These are phyloP conservation scores for Zygaena filipendulae DNA, from an alignment of 2,888 invertebrate genomes.

Conservation along the genomic window DNA sequence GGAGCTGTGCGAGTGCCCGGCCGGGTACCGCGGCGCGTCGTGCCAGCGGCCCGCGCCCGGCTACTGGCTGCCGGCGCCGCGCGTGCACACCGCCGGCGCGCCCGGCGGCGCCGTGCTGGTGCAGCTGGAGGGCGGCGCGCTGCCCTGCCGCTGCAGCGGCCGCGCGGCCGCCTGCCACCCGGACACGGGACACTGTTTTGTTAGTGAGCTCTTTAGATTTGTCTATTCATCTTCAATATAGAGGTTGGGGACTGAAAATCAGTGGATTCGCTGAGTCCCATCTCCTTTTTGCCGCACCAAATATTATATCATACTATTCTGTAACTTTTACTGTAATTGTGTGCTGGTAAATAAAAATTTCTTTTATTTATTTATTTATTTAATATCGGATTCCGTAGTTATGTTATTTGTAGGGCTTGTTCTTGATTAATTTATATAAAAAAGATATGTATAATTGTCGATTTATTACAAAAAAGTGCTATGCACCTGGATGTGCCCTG, in stretches of 20 bases:
- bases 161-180: conserved; percentile 82
- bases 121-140: conserved; percentile 81
- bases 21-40: conserved; percentile 84
- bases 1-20: conserved; percentile 87
- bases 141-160: conserved; percentile 84
- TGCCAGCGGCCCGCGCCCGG: conserved; percentile 91
- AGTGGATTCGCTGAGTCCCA: too few species aligned
- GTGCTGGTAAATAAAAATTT: too few species aligned
- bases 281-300: too few species aligned
- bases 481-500: too few species aligned
- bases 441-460: too few species aligned
- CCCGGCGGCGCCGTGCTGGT: conserved; percentile 78
- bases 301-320: too few species aligned
- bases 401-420: too few species aligned
- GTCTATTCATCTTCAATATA: too few species aligned
- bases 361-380: neutral
- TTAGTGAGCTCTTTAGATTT: conserved; percentile 63
- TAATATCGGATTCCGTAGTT: neutral
- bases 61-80: conserved; percentile 75
- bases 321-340: too few species aligned
- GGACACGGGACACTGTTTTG: conserved; percentile 87
- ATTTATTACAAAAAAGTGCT: too few species aligned
- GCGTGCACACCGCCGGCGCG: conserved; percentile 56
- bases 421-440: too few species aligned
- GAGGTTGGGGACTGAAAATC: too few species aligned